These are phyloP conservation scores for Ormyrus nitidulus DNA, from an alignment of 2,888 invertebrate species.

Conservation along the genomic window DNA sequence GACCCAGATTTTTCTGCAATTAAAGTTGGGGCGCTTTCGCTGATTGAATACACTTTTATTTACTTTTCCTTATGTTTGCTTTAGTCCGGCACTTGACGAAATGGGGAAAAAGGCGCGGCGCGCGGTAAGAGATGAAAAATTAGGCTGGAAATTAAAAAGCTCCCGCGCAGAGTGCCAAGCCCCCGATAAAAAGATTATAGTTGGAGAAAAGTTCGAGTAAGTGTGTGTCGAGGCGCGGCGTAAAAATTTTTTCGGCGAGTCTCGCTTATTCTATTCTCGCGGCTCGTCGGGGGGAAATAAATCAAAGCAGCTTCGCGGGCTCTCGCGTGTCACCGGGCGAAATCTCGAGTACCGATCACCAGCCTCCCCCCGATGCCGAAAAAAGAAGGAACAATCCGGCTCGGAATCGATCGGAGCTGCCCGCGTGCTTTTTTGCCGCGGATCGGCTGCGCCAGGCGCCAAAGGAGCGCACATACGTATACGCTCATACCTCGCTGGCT, in stretches of 20 bases:
- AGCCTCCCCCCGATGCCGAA: not conserved
- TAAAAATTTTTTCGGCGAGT: not conserved
- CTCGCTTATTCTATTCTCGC: slow-evolving; percentile 1
- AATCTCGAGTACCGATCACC: slow-evolving; percentile 42
- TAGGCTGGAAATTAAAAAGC: too few species aligned
- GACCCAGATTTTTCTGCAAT: too few species aligned
- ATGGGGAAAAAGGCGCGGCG: not conserved
- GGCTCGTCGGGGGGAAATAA: slow-evolving; percentile 27
- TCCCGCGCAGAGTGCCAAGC: too few species aligned
- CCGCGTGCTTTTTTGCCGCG: slow-evolving; percentile 1
- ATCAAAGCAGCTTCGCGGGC: slow-evolving; percentile 32
- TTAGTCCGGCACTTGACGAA: not conserved
- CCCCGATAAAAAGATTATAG: too few species aligned
- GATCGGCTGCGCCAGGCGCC: slow-evolving; percentile 29
- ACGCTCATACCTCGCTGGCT: not conserved
- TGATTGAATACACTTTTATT: too few species aligned
- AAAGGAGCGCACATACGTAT: slow-evolving; percentile 1
- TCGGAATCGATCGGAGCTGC: slow-evolving; percentile 38
- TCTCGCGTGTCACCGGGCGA: slow-evolving; percentile 34
- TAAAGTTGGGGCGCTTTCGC: too few species aligned
- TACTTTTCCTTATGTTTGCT: not conserved
- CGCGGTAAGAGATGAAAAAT: too few species aligned
- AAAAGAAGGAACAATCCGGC: not conserved
- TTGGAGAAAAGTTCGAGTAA: too few species aligned
- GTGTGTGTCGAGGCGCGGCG: too few species aligned